Base-by-base conservation (phyloP, 2,888 invertebrate genomes). In the Salticus scenicus region DNA sequence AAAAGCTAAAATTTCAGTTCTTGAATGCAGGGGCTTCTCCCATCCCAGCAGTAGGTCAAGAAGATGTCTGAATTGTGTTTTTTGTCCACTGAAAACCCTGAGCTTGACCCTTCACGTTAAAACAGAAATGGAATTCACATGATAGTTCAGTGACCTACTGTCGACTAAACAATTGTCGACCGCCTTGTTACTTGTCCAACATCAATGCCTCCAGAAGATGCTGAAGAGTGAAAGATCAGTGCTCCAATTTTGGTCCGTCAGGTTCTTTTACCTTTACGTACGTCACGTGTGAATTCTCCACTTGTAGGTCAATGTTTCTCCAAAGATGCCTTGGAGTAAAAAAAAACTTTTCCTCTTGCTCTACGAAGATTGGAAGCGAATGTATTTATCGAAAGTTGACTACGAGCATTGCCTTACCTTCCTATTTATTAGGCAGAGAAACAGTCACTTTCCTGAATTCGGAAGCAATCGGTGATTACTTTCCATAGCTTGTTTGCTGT, bases 221-320 rank as follows among this genome's bases (percentile, higher is more conserved):
- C 47, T 17, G 47, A 66, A n/a, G 31, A 30, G 66, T 14, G 31
- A 31, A 66, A 17, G 42, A 47, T 42, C 72, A 30, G 33, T 77
- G 83, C 73, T 84, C 83, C 75, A 76, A 47, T 76, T 83, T 69
- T 67, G 64, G 67, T 42, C 70, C 14, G 28, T 24, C 42, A 75
- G 75, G 81, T 83, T 83, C 76, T 76, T 83, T 83, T 83, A 83
- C 82, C 82, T 71, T 67, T 74, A 66, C 10, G 42, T 47, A 47
- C 42, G 72, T 82, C 72, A 77, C 76, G 83, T 83, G 83, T 51
- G 71, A 83, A 70, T 76, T 66, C 72, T 73, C 24, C 73, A 51
- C 51, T 82, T 77, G 77, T 84, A 84, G 83, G 83, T 84, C 77
- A 84, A 84, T 84, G 83, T 77, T 84, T 84, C 67, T 51, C 66